Conservation (phyloP, 2,888 invertebrate genomes). For the Acleris cristana region DNA sequence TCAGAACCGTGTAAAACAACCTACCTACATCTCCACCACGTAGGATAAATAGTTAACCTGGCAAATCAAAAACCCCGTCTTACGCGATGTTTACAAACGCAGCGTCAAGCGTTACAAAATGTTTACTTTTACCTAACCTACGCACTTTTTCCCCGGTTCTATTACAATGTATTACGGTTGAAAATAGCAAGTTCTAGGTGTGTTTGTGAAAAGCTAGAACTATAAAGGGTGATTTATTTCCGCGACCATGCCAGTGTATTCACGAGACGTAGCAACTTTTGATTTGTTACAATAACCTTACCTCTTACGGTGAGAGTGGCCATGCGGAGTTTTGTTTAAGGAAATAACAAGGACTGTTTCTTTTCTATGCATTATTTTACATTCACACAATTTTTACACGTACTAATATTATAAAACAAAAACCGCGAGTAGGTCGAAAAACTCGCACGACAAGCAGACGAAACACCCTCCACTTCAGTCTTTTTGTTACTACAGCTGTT, state of each 20-base stretch:
- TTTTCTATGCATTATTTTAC: not conserved
- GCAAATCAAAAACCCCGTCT: conserved; percentile 11
- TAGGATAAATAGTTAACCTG: conserved; percentile 10
- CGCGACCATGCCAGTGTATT: conserved; percentile 45
- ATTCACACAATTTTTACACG: no score
- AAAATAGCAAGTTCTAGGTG: no score
- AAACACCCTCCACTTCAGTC: no score
- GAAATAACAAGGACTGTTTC: not conserved
- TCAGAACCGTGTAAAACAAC: no score
- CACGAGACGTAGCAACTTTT: conserved; percentile 52
- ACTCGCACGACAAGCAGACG: no score
- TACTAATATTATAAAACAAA: no score
- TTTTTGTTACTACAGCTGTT: no score
- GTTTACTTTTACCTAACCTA: not conserved
- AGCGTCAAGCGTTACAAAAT: not conserved
- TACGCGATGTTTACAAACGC: conserved; percentile 20
- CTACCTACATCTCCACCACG: not conserved
- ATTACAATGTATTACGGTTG: no score
- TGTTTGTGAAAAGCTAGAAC: no score
- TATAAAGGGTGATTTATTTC: conserved; percentile 33
- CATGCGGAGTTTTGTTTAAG: conserved; percentile 15
- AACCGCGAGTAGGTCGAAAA: no score
- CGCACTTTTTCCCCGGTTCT: no score
- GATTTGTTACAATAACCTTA: conserved; percentile 63
- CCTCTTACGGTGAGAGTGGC: conserved; percentile 45